phyloP scores from a whole-genome alignment of 2,113 vertebrate species.

The Rhinogobius similis region DNA sequence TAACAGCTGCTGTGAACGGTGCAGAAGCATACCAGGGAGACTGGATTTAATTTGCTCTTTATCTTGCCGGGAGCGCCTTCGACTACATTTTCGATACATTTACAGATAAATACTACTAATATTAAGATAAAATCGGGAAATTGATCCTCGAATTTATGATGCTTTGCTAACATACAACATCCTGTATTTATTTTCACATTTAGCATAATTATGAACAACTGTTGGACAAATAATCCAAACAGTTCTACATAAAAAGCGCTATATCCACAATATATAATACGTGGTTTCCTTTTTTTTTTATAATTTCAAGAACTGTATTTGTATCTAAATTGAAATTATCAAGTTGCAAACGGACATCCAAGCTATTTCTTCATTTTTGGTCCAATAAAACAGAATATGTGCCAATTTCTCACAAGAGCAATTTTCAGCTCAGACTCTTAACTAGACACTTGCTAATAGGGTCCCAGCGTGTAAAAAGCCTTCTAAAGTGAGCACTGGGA shows the following conservation, averaged over 20 bases:
- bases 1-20: slow-evolving; percentile 26
- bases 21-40: neutral
- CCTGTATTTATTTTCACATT: too few relatives aligned
- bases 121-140: too few relatives aligned
- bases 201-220: too few relatives aligned
- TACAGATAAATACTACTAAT: too few relatives aligned
- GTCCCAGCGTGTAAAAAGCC: neutral
- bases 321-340: neutral
- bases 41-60: neutral
- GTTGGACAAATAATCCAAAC: too few relatives aligned
- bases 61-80: too few relatives aligned
- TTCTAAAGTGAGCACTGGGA: neutral
- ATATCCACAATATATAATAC: too few relatives aligned
- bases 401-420: slow-evolving; percentile 4
- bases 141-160: too few relatives aligned
- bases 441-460: slow-evolving; percentile 8
- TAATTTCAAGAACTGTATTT: neutral
- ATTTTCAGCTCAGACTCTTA: neutral
- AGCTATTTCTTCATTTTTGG: neutral
- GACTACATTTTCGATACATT: too few relatives aligned
- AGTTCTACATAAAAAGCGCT: too few relatives aligned
- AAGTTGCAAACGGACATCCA: neutral
- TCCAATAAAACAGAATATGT: neutral
- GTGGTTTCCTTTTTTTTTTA: too few relatives aligned
- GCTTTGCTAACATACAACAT: too few relatives aligned